Percentiles rank a stretch among this genome's conserved stretches.
Evolutionary conservation across 2,797 vertebrate genomes (phyloP).

Genomic region (Crax fasciolata): DNA sequence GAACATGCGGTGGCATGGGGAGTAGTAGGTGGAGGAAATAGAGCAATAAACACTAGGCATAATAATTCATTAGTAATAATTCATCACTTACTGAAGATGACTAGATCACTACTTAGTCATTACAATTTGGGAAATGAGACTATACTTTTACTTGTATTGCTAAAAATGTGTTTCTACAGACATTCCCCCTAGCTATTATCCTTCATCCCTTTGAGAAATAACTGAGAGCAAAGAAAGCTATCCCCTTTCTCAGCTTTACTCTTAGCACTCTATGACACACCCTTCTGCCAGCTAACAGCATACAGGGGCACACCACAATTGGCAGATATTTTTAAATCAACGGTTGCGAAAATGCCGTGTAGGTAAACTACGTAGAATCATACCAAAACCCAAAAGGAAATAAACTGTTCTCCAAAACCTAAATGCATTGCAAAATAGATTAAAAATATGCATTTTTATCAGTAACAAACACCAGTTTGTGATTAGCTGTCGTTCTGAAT

Average conservation of each 20-base stretch:
- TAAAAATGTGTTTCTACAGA: neutral
- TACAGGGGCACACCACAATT: neutral
- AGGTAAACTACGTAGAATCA: neutral
- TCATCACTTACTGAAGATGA: neutral
- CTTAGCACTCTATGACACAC: neutral
- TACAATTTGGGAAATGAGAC: neutral
- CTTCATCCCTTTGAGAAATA: neutral
- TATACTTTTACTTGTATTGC: neutral
- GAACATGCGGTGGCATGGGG: neutral
- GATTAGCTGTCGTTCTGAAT: neutral
- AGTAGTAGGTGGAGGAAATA: neutral
- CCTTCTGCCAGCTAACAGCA: neutral
- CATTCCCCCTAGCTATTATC: neutral
- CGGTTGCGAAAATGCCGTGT: neutral
- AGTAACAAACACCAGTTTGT: neutral
- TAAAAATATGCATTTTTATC: neutral
- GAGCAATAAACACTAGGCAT: neutral
- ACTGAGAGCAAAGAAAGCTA: neutral
- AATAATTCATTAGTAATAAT: neutral
- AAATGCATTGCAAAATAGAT: neutral
- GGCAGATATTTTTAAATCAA: neutral
- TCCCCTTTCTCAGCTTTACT: neutral
- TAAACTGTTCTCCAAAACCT: neutral
- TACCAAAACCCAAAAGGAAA: neutral
- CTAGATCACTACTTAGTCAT: neutral